Percentiles rank a stretch among this genome's conserved stretches.
These are phyloP conservation scores for Vultur gryphus DNA, from an alignment of 2,797 vertebrate species.

Conservation along the genomic window DNA sequence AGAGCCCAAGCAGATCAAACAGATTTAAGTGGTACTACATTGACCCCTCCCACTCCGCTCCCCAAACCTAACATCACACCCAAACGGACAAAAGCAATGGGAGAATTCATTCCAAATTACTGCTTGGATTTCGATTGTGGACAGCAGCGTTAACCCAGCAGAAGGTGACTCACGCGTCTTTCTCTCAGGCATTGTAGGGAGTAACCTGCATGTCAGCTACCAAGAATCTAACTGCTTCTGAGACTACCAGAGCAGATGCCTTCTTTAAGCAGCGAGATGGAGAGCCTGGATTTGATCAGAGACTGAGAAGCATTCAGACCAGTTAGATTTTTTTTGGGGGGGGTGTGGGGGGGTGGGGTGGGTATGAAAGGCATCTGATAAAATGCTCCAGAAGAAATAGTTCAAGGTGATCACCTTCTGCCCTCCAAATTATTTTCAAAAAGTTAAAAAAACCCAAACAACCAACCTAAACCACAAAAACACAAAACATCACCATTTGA, in stretches of 20 bases:
- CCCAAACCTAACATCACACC: background rate
- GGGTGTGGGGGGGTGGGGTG: too few relatives aligned
- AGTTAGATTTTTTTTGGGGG: background rate
- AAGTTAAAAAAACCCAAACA: background rate
- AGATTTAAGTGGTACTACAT: background rate
- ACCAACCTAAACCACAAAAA: background rate
- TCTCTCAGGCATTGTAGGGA: constrained; percentile 24
- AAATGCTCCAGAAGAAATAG: background rate
- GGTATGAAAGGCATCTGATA: background rate
- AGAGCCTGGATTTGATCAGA: background rate
- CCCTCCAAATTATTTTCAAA: background rate
- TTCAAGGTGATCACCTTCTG: background rate
- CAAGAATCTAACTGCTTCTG: background rate
- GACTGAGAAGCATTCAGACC: background rate
- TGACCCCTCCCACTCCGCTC: background rate
- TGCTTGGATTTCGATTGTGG: background rate
- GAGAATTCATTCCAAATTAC: background rate
- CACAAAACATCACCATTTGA: background rate
- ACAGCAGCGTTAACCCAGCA: background rate
- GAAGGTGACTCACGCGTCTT: background rate
- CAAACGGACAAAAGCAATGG: background rate
- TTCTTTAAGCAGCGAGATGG: background rate
- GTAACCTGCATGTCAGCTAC: constrained; percentile 2
- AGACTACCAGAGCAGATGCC: background rate
- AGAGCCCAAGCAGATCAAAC: background rate